Base-by-base conservation (phyloP, 2,888 invertebrate genomes). In the Xestia c-nigrum region DNA sequence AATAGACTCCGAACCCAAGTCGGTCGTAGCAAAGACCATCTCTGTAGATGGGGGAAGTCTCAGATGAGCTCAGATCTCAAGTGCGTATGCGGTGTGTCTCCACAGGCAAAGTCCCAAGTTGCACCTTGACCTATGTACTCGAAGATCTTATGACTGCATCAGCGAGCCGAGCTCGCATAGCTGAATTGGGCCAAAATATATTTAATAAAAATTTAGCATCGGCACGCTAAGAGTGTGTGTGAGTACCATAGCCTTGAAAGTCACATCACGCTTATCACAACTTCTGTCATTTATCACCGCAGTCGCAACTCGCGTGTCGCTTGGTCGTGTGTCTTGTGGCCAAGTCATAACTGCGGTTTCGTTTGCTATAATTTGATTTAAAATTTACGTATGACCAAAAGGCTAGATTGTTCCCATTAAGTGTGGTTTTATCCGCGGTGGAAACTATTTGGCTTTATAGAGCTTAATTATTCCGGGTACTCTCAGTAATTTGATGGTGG, bases 331-430 rank as follows among this genome's bases (percentile, higher is more conserved):
- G 4, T 24, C 0, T 43, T 4, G 64, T 43, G 64, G 64, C 7
- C 64, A 64, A 43, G 43, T 16, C 14, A 1, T 43, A 24, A 43
- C 64, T 46, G 78, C 78, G 72, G 78, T 70, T 69, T 76, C 59
- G 73, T 61, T 71, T 72, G 78, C 57, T 72, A 74, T 83, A 83
- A 88, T 87, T 83, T 85, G 87, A 85, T 88, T 85, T 83, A 78
- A 81, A 88, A 79, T 88, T 77, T 70, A 52, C 61, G 71, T 80
- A 72, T 12, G 68, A 71, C 72, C 70, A 66, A 78, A 76, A 80
- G 55, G 75, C 63, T 78, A 76, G 80, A 55, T 46, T 59, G 78
- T 80, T 68, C 59, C 76, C 85, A 86, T 87, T 85, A 86, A 74
- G 70, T 72, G 70, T 43, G 72, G 87, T 83, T 85, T 86, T 74